Evolutionary conservation across 2,888 invertebrate species (phyloP).

Genomic region (Agrenia bidenticulata): DNA sequence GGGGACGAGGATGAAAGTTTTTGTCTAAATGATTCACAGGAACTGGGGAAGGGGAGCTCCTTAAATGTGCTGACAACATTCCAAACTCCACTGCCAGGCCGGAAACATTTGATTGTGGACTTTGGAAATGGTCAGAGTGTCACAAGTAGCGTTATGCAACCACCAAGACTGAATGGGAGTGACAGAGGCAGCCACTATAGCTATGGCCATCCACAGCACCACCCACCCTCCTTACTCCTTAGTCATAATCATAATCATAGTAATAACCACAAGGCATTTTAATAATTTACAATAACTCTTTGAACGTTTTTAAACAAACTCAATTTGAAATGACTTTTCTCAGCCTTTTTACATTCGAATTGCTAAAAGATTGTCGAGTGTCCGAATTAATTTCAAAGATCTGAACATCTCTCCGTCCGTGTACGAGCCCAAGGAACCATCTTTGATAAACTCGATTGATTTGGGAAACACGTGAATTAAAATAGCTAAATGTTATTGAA

Average conservation of each 20-base stretch:
- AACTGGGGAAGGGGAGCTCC: constrained; percentile 47
- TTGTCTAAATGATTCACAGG: constrained; percentile 36
- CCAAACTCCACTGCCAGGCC: constrained; percentile 49
- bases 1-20: constrained; percentile 32
- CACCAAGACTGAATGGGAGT: constrained; percentile 19
- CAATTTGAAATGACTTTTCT: too few species aligned
- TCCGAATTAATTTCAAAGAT: too few species aligned
- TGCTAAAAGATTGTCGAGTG: too few species aligned
- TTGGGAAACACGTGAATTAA: too few species aligned
- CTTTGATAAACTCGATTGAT: too few species aligned
- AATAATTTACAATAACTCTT: constrained; percentile 1
- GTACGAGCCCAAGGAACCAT: too few species aligned
- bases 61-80: constrained; percentile 51
- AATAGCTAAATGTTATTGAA: too few species aligned
- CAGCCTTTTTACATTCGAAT: too few species aligned
- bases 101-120: constrained; percentile 52
- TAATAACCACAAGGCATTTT: constrained; percentile 46
- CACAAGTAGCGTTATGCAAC: constrained; percentile 48
- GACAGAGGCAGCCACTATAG: not conserved
- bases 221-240: constrained; percentile 27
- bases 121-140: constrained; percentile 48
- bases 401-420: too few species aligned
- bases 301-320: too few species aligned
- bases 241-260: constrained; percentile 30
- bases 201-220: constrained; percentile 32